These are phyloP conservation scores for Diaperis boleti DNA, from an alignment of 2,888 invertebrate genomes.

Conservation along the genomic window DNA sequence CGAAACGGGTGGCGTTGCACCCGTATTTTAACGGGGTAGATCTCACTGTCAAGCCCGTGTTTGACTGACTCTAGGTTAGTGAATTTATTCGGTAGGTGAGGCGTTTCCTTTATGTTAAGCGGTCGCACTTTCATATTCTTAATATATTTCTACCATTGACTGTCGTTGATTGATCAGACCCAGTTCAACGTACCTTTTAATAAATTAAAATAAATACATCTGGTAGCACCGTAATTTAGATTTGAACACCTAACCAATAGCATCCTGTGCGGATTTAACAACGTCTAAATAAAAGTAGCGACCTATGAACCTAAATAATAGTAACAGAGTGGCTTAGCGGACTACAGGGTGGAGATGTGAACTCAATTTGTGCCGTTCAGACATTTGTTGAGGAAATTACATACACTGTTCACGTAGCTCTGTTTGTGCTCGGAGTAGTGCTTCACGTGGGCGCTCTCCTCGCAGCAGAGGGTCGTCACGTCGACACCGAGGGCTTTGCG, in stretches of 20 bases:
- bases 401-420: conserved; percentile 72
- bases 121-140: neutral
- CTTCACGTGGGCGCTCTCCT: conserved; percentile 81
- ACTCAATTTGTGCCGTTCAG: conserved; percentile 62
- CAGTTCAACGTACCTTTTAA: conserved; percentile 13
- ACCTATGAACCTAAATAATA: neutral
- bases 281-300: conserved; percentile 17
- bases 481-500: conserved; percentile 72
- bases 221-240: conserved; percentile 27
- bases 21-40: conserved; percentile 89
- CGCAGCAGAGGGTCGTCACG: conserved; percentile 74
- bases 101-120: too few species aligned
- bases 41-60: conserved; percentile 67
- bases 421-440: conserved; percentile 75
- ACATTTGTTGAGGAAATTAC: conserved; percentile 73
- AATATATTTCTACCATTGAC: conserved; percentile 11
- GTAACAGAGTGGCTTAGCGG: neutral
- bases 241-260: conserved; percentile 1
- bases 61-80: conserved; percentile 35
- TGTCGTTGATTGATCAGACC: too few species aligned
- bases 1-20: conserved; percentile 85
- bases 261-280: conserved; percentile 10
- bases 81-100: too few species aligned
- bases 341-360: neutral
- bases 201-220: conserved; percentile 24